Evolutionary conservation across 35 echinoderm and acorn worm species (phyloP).

Genomic region (Anneissia japonica): DNA sequence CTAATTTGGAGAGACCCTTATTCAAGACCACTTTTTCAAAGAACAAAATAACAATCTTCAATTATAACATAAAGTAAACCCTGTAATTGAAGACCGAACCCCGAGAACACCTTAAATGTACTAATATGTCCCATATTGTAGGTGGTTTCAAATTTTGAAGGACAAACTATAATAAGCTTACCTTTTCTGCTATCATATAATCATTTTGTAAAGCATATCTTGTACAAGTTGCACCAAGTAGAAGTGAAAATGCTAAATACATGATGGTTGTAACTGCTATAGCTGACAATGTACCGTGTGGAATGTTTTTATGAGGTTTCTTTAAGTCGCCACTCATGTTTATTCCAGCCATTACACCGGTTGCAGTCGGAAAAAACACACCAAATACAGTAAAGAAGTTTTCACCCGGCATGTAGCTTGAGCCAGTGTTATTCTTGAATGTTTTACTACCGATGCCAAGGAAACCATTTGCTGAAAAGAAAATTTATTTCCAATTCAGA

Average conservation of each 20-base stretch:
- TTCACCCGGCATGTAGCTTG: slow-evolving; percentile 47
- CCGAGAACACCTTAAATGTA: too few species aligned
- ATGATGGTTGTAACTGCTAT: slow-evolving; percentile 72
- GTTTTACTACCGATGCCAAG: slow-evolving; percentile 51
- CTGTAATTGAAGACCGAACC: too few species aligned
- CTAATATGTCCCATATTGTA: too few species aligned
- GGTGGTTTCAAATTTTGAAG: not conserved
- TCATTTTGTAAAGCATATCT: slow-evolving; percentile 60
- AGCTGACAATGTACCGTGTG: slow-evolving; percentile 74
- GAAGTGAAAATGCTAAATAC: slow-evolving; percentile 76
- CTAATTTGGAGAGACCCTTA: too few species aligned
- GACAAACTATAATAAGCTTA: not conserved
- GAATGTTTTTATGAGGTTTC: slow-evolving; percentile 75
- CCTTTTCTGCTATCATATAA: slow-evolving; percentile 98
- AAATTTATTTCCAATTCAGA: not conserved
- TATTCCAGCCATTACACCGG: slow-evolving; percentile 93
- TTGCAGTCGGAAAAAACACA: slow-evolving; percentile 96
- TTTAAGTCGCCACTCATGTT: slow-evolving; percentile 96
- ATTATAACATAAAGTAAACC: too few species aligned
- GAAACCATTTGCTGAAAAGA: slow-evolving; percentile 65
- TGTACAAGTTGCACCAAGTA: slow-evolving; percentile 73
- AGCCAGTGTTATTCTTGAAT: slow-evolving; percentile 68
- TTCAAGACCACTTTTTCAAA: too few species aligned
- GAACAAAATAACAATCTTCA: too few species aligned
- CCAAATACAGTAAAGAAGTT: slow-evolving; percentile 95